Base-by-base conservation (phyloP, 1,140 invertebrate species). In the Drosophila hydei region DNA sequence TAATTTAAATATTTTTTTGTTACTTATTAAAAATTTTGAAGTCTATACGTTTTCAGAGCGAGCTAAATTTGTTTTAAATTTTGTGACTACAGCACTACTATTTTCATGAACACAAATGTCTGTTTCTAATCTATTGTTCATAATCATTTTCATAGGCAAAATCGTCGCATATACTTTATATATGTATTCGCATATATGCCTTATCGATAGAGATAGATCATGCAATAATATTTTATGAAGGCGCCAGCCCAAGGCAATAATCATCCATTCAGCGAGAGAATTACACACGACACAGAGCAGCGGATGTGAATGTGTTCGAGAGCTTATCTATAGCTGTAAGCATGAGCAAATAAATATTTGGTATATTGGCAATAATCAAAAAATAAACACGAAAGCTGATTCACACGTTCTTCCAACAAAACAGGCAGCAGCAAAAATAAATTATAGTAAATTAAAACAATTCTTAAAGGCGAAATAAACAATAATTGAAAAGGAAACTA, bases 361-460 rank as follows among this genome's bases (percentile, higher is more conserved):
- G 23, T 74, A 59, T 48, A 42, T 64, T 23, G 42, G 1, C 38
- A 50, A 52, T 50, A 64, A 70, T 62, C 62, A 56, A 50, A 52
- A 45, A 64, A 70, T 62, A 59, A 56, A 75, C 76, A 75, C 75
- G 59, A 47, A 62, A 19, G 48, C 63, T 84, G 79, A 84, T 73
- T 84, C 80, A 84, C 68, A 65, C 59, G 71, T 71, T 61, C 61
- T 76, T 62, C 67, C n/a, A 25, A 30, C 43, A 69, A 67, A 48
- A 27, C 25, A 45, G 45, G 48, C 45, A 6, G 54, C 63, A 56
- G 43, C 67, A 72, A 56, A 58, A 67, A 58, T 72, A 62, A 48
- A 42, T 40, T 33, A 33, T 11, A 33, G n/a, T 16, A 30, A 71
- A 73, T 78, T 61, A 77, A 74, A 65, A 56, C 6, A 14, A 19